Percentiles rank a stretch among this genome's conserved stretches.
Conservation (phyloP, 2,797 vertebrate genomes). For the Sandelia bainsii region DNA sequence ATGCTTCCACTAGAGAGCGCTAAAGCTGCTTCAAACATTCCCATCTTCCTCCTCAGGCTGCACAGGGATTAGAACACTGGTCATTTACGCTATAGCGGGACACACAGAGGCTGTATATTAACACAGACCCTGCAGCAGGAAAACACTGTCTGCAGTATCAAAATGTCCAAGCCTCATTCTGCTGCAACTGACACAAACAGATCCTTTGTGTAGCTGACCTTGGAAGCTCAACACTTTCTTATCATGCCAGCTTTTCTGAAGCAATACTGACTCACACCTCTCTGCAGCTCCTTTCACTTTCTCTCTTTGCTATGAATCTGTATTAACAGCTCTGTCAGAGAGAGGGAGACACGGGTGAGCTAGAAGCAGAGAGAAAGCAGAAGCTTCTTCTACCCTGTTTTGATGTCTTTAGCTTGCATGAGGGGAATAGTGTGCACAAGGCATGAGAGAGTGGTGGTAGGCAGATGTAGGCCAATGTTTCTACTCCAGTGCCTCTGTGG, state of each 20-base stretch:
- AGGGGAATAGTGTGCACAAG: conserved; percentile 21
- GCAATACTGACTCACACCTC: conserved; percentile 18
- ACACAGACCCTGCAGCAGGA: conserved; percentile 14
- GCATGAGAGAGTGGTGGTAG: conserved; percentile 26
- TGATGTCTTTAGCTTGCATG: conserved; percentile 31
- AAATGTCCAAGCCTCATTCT: conserved; percentile 10
- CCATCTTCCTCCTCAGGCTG: conserved; percentile 37
- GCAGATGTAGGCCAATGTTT: conserved; percentile 76
- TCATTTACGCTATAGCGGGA: conserved; percentile 61
- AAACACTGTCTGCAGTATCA: background rate
- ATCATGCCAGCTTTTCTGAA: conserved; percentile 37
- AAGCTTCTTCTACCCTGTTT: conserved; percentile 17
- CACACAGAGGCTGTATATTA: conserved; percentile 63
- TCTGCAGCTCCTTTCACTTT: conserved; percentile 17
- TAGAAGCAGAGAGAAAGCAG: conserved; percentile 38
- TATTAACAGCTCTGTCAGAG: conserved; percentile 9
- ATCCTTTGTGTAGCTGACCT: conserved; percentile 49
- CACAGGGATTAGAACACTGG: conserved; percentile 58
- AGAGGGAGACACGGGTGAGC: conserved; percentile 38
- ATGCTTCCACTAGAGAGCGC: conserved; percentile 61
- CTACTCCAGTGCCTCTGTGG: conserved; percentile 66
- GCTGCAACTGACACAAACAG: conserved; percentile 12
- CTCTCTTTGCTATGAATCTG: conserved; percentile 19
- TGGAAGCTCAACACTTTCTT: conserved; percentile 52
- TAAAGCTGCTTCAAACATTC: conserved; percentile 33